A percentile compares a stretch with the other conserved stretches of the same genome.
Evolutionary conservation across 2,888 invertebrate genomes (phyloP).

Genomic region (Andrena bicolor): DNA sequence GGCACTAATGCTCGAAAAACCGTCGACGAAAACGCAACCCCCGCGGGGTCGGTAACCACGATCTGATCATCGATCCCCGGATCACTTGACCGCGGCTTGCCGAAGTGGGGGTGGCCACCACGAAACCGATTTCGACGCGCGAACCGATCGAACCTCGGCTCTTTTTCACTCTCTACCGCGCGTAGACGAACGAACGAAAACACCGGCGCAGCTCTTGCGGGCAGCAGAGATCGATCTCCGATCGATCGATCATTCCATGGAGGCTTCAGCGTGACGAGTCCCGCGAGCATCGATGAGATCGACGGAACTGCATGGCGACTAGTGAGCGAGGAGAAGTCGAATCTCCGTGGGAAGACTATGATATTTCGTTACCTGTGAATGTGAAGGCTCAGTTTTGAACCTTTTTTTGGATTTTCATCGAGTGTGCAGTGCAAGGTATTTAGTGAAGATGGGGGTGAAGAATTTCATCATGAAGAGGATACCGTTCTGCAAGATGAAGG

Average conservation of each 20-base stretch:
- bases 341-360: background rate
- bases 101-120: too few relatives aligned
- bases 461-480: slow-evolving; percentile 81
- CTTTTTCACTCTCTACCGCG: background rate
- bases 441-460: slow-evolving; percentile 79
- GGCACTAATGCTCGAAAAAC: slow-evolving; percentile 62
- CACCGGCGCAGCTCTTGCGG: slow-evolving; percentile 1
- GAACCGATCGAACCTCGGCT: background rate
- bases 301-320: background rate
- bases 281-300: background rate
- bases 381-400: background rate
- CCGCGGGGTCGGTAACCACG: slow-evolving; percentile 8
- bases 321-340: background rate
- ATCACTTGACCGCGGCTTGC: background rate
- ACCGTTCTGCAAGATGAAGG: slow-evolving; percentile 80
- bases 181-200: slow-evolving; percentile 46
- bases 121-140: background rate
- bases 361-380: background rate
- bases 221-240: background rate
- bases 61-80: slow-evolving; percentile 6
- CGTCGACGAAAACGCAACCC: slow-evolving; percentile 32
- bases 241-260: background rate
- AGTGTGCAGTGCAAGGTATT: background rate
- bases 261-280: background rate
- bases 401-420: background rate